Percentiles rank a stretch among this genome's conserved stretches.
phyloP scores from a whole-genome alignment of 2,888 invertebrate genomes.

The Drosophila falleni region DNA sequence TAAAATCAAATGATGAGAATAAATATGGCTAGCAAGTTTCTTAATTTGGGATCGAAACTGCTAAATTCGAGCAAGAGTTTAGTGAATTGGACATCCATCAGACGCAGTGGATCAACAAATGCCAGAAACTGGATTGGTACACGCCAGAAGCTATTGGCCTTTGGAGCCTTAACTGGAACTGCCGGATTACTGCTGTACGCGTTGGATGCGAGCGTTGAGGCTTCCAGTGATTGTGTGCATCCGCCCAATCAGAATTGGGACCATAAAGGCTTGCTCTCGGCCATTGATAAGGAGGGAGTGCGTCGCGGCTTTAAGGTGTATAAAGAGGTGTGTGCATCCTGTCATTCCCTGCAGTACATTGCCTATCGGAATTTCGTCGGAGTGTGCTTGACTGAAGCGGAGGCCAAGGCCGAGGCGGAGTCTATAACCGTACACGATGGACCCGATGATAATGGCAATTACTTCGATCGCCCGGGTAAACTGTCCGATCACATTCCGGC shows the following conservation, averaged over 20 bases:
- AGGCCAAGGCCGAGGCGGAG: constrained; percentile 98
- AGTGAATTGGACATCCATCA: not conserved
- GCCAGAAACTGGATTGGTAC: constrained; percentile 9
- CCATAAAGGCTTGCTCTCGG: constrained; percentile 91
- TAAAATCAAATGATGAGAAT: not conserved
- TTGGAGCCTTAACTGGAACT: constrained; percentile 93
- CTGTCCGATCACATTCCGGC: constrained; percentile 95
- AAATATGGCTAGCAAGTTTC: constrained; percentile 50
- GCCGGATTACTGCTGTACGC: constrained; percentile 93
- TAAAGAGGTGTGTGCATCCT: constrained; percentile 99
- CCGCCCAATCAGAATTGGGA: constrained; percentile 93
- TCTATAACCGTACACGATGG: constrained; percentile 92
- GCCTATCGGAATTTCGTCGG: constrained; percentile 96
- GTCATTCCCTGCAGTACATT: constrained; percentile 97
- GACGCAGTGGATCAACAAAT: constrained; percentile 20
- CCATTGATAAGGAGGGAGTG: constrained; percentile 94
- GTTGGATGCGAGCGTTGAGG: constrained; percentile 94
- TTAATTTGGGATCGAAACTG: constrained; percentile 41
- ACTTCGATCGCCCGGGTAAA: constrained; percentile 97
- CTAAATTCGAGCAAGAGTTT: constrained; percentile 26
- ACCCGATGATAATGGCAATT: constrained; percentile 94
- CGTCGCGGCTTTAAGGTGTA: constrained; percentile 98
- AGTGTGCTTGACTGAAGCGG: constrained; percentile 95
- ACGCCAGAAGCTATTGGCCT: constrained; percentile 86
- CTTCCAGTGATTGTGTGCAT: constrained; percentile 92